Base-by-base conservation (phyloP, 2,888 invertebrate genomes). In the Smittia aterrima region DNA sequence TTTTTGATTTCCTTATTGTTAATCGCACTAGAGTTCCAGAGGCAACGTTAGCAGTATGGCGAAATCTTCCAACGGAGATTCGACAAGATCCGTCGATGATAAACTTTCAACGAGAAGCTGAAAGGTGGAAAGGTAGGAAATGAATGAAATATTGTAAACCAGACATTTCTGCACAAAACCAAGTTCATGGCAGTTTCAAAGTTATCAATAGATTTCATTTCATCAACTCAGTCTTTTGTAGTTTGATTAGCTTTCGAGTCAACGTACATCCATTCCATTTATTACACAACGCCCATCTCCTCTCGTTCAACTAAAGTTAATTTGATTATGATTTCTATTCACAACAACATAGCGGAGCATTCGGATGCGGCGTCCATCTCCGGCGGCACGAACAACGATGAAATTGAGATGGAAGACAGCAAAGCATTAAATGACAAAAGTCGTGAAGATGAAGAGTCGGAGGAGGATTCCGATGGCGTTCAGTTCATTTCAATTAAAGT, bases 11-110 rank as follows among this genome's bases (percentile, higher is more conserved):
- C 47, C n/a, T 16, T n/a, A 47, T 77, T 66, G 75, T 78, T 75
- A 83, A 86, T 75, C 84, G 83, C 79, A 86, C 85, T 77, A 87
- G 87, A 78, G 83, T 88, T 66, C 87, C 87, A 0, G 87, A 87
- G 7, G 86, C 87, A 27, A 85, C 87, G 22, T 78, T 89, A 76
- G 87, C 87, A 77, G 86, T 89, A 22, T 90, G 90, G 90, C 82
- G 87, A 70, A 86, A 86, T 62, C 80, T 90, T 1, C 90, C 90
- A 0, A 87, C 88, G 75, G 86, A 86, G 76, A 88, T 90, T 79
- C 87, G 89, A 76, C 84, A 86, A 77, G 90, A 90, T 80, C 89
- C 90, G 0, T 85, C 87, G 47, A 81, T 90, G 80, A 88, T 86
- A 16, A 85, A 86, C 0, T 90, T 89, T 79, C 80, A 82, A 79